Evolutionary conservation across 1,140 invertebrate genomes (phyloP).

Genomic region (Drosophila saltans): DNA sequence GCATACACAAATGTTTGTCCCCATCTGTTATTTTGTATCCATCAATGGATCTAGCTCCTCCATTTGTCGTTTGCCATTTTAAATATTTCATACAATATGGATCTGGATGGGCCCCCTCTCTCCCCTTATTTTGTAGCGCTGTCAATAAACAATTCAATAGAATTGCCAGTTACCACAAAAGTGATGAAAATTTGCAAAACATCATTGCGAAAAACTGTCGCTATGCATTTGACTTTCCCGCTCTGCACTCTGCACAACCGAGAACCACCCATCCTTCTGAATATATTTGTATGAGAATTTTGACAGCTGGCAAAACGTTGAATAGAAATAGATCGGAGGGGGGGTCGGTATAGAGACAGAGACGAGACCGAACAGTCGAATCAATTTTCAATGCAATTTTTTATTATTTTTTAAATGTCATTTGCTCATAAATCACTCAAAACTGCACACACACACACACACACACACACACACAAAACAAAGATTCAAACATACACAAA

Average conservation of each 20-base stretch:
- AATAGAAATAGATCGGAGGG: background rate
- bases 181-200: conserved; percentile 64
- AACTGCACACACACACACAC: conserved; percentile 24
- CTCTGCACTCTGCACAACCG: background rate
- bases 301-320: conserved; percentile 40
- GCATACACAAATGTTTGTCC: background rate
- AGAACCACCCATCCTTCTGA: background rate
- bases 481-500: background rate
- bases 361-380: conserved; percentile 32
- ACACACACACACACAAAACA: conserved; percentile 9
- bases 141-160: conserved; percentile 63
- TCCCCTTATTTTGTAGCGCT: conserved; percentile 23
- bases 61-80: conserved; percentile 17
- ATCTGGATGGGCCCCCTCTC: background rate
- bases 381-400: conserved; percentile 61
- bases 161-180: conserved; percentile 61
- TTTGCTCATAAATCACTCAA: conserved; percentile 70
- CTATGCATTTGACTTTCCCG: conserved; percentile 46
- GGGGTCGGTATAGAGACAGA: conserved; percentile 7
- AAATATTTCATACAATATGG: conserved; percentile 29
- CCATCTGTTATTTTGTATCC: conserved; percentile 12
- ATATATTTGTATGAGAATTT: conserved; percentile 54
- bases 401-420: conserved; percentile 73
- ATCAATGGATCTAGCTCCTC: background rate
- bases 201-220: conserved; percentile 50